Evolutionary conservation across 1,140 invertebrate species (phyloP).

Genomic region (Drosophila seguyi): DNA sequence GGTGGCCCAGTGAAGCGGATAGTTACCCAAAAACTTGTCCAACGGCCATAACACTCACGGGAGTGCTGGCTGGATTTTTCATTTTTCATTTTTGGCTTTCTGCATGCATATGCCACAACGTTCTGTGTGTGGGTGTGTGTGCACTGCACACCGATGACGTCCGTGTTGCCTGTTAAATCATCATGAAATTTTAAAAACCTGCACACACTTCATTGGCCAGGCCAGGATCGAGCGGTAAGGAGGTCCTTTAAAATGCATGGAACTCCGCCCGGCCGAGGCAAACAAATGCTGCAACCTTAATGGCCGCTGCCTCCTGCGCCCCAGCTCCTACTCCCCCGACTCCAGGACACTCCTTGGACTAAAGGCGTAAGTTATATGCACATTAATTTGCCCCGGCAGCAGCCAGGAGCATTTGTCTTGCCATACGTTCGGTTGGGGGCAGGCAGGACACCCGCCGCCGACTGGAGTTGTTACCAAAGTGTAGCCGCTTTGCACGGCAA

Average conservation of each 20-base stretch:
- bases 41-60: slow-evolving; percentile 9
- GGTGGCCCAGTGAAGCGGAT: slow-evolving; percentile 37
- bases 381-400: slow-evolving; percentile 75
- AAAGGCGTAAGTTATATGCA: slow-evolving; percentile 81
- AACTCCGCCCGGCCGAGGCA: slow-evolving; percentile 39
- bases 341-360: slow-evolving; percentile 29
- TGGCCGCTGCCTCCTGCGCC: slow-evolving; percentile 10
- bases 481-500: slow-evolving; percentile 6
- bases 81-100: slow-evolving; percentile 20
- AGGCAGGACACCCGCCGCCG: slow-evolving; percentile 8
- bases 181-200: slow-evolving; percentile 74
- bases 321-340: not conserved
- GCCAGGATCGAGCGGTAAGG: slow-evolving; percentile 17
- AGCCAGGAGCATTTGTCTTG: slow-evolving; percentile 75
- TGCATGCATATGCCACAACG: slow-evolving; percentile 40
- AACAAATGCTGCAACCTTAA: slow-evolving; percentile 75
- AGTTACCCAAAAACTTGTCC: slow-evolving; percentile 44
- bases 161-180: slow-evolving; percentile 70
- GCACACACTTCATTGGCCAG: slow-evolving; percentile 77
- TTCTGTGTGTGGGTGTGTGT: not conserved
- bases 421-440: slow-evolving; percentile 50
- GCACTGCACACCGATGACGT: slow-evolving; percentile 48
- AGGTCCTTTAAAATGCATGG: slow-evolving; percentile 77
- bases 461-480: slow-evolving; percentile 33
- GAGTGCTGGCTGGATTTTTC: slow-evolving; percentile 21